phyloP scores from a whole-genome alignment of 2,113 vertebrate genomes.

The western clawed frog (Xenopus tropicalis) region UCB_Xtro_10.0 CM004446.2:63252501-63253000 shows the following conservation, averaged over 20 bases:
- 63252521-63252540: conserved; percentile 37
- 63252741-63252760: neutral
- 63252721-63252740: neutral
- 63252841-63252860: neutral
- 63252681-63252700: conserved; percentile 17
- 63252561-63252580: conserved; percentile 49
- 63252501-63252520: neutral
- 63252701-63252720: conserved; percentile 36
- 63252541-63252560: conserved; percentile 50
- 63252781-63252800: too few relatives aligned
- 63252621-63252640: conserved; percentile 47
- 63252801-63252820: too few relatives aligned
- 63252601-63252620: conserved; percentile 50
- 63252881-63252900: conserved; percentile 29
- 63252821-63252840: neutral
- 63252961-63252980: conserved; percentile 8
- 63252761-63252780: neutral
- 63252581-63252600: conserved; percentile 51
- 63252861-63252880: conserved; percentile 23
- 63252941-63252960: neutral
- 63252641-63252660: conserved; percentile 34
- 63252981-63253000: conserved; percentile 5
- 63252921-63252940: conserved; percentile 21
- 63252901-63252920: conserved; percentile 33
- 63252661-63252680: conserved; percentile 48